phyloP scores from a whole-genome alignment of 2,797 vertebrate species.

The Paramormyrops hopkinsi region DNA sequence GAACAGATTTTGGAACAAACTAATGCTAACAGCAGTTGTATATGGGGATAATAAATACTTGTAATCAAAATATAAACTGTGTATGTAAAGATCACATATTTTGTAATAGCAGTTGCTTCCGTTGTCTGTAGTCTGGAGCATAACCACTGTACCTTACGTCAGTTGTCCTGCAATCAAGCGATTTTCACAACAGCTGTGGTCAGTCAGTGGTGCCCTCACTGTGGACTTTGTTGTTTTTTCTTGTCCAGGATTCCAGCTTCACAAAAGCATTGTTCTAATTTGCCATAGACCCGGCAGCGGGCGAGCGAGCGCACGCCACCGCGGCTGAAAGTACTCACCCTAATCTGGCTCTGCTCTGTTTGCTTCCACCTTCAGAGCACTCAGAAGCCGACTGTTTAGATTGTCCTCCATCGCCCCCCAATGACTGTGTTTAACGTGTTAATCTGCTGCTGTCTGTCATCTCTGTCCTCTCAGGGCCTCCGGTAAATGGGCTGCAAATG shows the following conservation, averaged over 20 bases:
- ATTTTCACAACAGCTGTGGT: background rate
- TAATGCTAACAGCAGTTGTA: background rate
- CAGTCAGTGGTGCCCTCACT: background rate
- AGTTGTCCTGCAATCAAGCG: background rate
- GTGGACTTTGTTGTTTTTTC: background rate
- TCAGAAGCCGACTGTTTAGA: slow-evolving; percentile 49
- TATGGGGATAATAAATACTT: background rate
- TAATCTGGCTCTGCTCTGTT: slow-evolving; percentile 57
- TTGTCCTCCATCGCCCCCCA: slow-evolving; percentile 57
- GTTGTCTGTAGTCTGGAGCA: background rate
- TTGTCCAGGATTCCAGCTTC: background rate
- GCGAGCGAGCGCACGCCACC: background rate
- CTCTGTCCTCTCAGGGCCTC: slow-evolving; percentile 65
- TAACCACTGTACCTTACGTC: background rate
- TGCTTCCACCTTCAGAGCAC: slow-evolving; percentile 47
- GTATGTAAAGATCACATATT: background rate
- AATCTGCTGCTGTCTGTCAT: slow-evolving; percentile 72
- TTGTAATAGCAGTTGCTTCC: background rate
- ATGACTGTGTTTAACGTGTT: slow-evolving; percentile 65
- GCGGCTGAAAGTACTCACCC: background rate
- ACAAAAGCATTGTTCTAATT: background rate
- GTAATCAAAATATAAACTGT: background rate
- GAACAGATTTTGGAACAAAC: background rate
- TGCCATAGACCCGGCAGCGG: background rate
- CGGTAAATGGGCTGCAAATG: slow-evolving; percentile 62